Percentiles rank a stretch among this genome's conserved stretches.
Conservation (phyloP, 2,113 vertebrate species). For the Catharus bicknelli region DNA sequence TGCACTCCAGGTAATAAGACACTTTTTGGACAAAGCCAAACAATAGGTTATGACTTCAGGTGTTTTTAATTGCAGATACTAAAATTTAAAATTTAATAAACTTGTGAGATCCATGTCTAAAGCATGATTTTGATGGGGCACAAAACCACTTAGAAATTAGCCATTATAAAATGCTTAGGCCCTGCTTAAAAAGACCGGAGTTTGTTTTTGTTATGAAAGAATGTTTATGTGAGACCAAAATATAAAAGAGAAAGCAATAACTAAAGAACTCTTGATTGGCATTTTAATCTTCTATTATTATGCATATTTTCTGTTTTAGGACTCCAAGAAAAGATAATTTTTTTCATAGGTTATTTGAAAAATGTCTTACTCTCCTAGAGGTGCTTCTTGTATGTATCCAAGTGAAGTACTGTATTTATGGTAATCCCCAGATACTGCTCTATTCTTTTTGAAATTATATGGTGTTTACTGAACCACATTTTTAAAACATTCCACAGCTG, state of each 20-base stretch:
- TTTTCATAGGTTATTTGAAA: constrained; percentile 69
- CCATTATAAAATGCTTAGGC: neutral
- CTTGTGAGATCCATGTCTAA: neutral
- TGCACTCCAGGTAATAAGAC: neutral
- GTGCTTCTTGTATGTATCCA: constrained; percentile 67
- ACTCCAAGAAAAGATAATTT: constrained; percentile 62
- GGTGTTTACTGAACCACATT: constrained; percentile 75
- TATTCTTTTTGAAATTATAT: constrained; percentile 74
- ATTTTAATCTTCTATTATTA: constrained; percentile 81
- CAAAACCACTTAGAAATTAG: neutral
- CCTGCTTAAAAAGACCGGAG: neutral
- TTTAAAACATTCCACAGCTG: constrained; percentile 78
- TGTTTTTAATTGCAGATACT: neutral
- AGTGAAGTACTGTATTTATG: constrained; percentile 74
- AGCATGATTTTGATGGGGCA: neutral
- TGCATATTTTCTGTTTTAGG: constrained; percentile 78
- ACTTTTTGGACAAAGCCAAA: neutral
- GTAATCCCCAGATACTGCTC: constrained; percentile 65
- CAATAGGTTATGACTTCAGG: neutral
- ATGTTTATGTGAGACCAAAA: constrained; percentile 75
- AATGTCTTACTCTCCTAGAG: constrained; percentile 70
- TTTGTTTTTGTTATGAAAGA: constrained; percentile 70
- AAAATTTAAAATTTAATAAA: neutral
- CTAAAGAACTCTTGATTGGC: constrained; percentile 73
- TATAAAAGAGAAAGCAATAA: constrained; percentile 70